Evolutionary conservation across 2,888 invertebrate genomes (phyloP), one percentile per base, ranked within the genome.

Genomic region (Ctenicera cuprea): DNA sequence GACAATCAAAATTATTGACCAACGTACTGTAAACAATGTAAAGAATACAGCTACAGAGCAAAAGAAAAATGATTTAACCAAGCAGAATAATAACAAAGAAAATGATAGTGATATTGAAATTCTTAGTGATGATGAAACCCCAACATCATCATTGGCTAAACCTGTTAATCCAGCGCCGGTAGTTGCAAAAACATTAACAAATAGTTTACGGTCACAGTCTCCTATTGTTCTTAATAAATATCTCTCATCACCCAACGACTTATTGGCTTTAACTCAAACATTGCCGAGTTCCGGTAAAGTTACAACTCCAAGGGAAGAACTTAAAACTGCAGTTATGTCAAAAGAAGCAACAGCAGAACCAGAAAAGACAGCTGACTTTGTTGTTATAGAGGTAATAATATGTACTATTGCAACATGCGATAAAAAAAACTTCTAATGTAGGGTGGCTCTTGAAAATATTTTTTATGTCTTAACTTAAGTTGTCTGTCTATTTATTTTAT

Each of bases 221-320:
- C 64, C 64, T 11, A 57, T 71, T 38, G 50, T 71, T 22, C 71
- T 71, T 18, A 71, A 71, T 22, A 57, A 26, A 43, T 71, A 37
- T 20, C 16, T 71, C 3, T 4, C 30, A 14, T 5, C 33, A 8
- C 22, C 37, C 3, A 30, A n/a, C n/a, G 22, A 48, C 22, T 20
- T 71, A 11, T 48, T 71, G 12, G 45, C 20, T 8, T 22, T 71
- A 8, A 65, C 57, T 8, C 52, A 54, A 22, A 1, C 16, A 30
- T 8, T 41, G 8, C 16, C 41, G 7, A 54, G 9, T 3, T 5
- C 26, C 5, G 5, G 5, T 26, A 50, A n/a, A 50, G 12, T 11
- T 16, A 18, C 1, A 22, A 20, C 5, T 50, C 20, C 16, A 12
- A 16, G 11, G 7, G 18, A 8, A 22, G 20, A 50, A 50, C 18